Evolutionary conservation across 2,888 invertebrate genomes (phyloP), one percentile per base, ranked within the genome.

Genomic region (Taenaris catops): DNA sequence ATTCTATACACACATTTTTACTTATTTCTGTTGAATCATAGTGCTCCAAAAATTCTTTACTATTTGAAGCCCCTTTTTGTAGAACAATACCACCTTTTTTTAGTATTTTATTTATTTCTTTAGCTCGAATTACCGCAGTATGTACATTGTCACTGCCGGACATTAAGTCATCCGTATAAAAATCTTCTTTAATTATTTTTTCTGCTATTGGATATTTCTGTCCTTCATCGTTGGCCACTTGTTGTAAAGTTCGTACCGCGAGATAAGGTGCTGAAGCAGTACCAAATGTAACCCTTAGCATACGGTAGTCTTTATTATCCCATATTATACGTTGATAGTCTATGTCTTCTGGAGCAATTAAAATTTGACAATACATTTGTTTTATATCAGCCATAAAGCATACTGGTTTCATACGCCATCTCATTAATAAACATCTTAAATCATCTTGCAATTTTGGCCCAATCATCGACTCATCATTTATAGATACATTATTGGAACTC

Each of bases 11-110:
- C 43, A 12, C 2, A 39, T 7, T 2, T 28, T 20, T n/a, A 8
- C 16, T 21, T 29, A 6, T n/a, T 8, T 25, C 19, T 24, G 20
- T 7, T 27, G 9, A 11, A 40, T 37, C 3, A 25, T 9, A 4
- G n/a, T 43, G 4, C 25, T 14, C 4, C 14, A 14, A 14, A 38
- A 52, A 41, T 25, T 41, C 47, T 18, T 38, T 41, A 8, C 24
- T 50, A 19, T 48, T 58, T 12, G 46, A 49, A 1, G 24, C 17
- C 56, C 53, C 55, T 34, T 64, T 57, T 12, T 61, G 53, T 2
- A 65, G 26, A 8, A 45, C 31, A 34, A 67, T 62, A 4, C 62
- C 57, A 9, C 56, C 63, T 16, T 41, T 37, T 5, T 29, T 46
- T 8, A 64, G 20, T 3, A 65, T 16, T 7, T 34, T 35, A 3